Base-by-base conservation (phyloP, 2,113 vertebrate species). In the Gobiocypris rarus region DNA sequence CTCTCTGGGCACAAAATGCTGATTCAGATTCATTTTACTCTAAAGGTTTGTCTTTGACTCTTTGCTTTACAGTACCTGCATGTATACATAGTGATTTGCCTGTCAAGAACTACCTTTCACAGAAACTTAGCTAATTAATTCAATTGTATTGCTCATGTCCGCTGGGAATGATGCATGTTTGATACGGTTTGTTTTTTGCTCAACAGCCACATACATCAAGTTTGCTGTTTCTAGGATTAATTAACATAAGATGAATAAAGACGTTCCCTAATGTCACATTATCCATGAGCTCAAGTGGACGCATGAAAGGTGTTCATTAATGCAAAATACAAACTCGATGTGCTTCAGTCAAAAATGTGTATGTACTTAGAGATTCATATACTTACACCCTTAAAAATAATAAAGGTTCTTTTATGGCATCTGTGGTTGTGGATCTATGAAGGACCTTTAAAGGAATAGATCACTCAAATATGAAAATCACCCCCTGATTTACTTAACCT, bases 1-100 rank as follows among this genome's bases (percentile, higher is more conserved):
- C 45, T 81, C 45, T 69, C 79, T 81, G 63, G 17, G 48, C 45
- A 69, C 63, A 69, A 50, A 67, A 63, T n/a, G 26, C 63, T 81
- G 9, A 31, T 69, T 67, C 59, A n/a, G 61, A 81, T 69, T 81
- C 10, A 81, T 34, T 31, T 19, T 45, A n/a, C 78, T 69, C 43
- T 7, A 6, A 63, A 43, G 41, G 26, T 67, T 45, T 52, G 41
- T 67, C 9, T 38, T 67, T 67, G 17, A 9, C 17, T 69, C 59
- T 63, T 43, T 28, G 5, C 41, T 73, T 73, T 73, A 45, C 6
- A 43, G n/a, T 24, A 48, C 22, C 11, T 69, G 31, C 7, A 22
- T 26, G 11, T 9, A 28, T 48, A 9, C 1, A 14, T 8, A 48
- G 3, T 26, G 14, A 48, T 74, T 28, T 48, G 43, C 41, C 41